A percentile compares a stretch with the other conserved stretches of the same genome.
Evolutionary conservation across 2,888 invertebrate genomes (phyloP).

Genomic region (Acronicta aceris): DNA sequence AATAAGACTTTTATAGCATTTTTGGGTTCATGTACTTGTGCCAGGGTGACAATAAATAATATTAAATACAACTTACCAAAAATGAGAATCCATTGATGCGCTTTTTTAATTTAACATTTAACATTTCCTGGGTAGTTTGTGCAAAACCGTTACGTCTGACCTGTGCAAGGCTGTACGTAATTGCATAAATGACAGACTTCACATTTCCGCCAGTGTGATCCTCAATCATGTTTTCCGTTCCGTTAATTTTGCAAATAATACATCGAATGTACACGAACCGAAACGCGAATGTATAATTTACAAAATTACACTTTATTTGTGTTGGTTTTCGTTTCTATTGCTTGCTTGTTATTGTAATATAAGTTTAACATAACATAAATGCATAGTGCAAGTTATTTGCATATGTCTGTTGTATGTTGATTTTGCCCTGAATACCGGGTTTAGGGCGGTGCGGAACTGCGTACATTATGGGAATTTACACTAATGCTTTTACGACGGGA

Average conservation of each 20-base stretch:
- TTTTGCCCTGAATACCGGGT: conserved; percentile 42
- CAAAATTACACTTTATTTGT: conserved; percentile 20
- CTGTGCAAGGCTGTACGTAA: conserved; percentile 42
- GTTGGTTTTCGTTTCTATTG: conserved; percentile 28
- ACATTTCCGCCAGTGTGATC: conserved; percentile 51
- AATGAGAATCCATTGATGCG: conserved; percentile 15
- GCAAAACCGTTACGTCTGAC: conserved; percentile 44
- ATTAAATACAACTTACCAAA: conserved; percentile 10
- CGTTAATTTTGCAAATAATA: conserved; percentile 55
- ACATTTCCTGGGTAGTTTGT: conserved; percentile 33
- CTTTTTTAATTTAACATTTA: conserved; percentile 33
- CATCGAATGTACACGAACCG: conserved; percentile 24
- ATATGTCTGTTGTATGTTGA: conserved; percentile 17
- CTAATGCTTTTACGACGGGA: conserved; percentile 28
- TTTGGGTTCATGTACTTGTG: too few species aligned
- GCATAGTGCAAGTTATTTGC: conserved; percentile 22
- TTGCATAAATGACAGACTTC: conserved; percentile 57
- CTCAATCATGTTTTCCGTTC: conserved; percentile 45
- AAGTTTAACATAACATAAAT: conserved; percentile 22
- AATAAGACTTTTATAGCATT: too few species aligned
- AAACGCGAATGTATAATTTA: conserved; percentile 41
- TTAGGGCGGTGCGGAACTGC: conserved; percentile 25
- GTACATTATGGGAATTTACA: conserved; percentile 23
- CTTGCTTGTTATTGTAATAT: conserved; percentile 11
- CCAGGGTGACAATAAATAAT: conserved; percentile 10